Evolutionary conservation across 2,888 invertebrate genomes (phyloP).

Genomic region (Galerucella nymphaeae): DNA sequence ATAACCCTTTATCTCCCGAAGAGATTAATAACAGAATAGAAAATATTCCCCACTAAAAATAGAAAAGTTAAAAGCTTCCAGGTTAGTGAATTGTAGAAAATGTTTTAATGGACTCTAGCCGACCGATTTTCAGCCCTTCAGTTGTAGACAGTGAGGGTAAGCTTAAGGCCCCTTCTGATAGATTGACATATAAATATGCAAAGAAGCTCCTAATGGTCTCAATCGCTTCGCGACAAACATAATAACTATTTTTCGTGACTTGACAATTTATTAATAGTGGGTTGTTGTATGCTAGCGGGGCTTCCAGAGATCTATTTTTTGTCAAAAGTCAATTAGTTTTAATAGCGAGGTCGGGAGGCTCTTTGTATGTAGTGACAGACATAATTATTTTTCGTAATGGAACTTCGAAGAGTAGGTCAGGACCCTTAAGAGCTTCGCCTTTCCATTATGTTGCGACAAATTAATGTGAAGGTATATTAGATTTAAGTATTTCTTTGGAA

Average conservation of each 20-base stretch:
- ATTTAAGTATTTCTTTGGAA: conserved; percentile 29
- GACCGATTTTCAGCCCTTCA: conserved; percentile 60
- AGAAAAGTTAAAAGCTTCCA: conserved; percentile 57
- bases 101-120: conserved; percentile 57
- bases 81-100: conserved; percentile 58
- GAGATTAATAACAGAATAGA: conserved; percentile 26
- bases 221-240: conserved; percentile 46
- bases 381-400: conserved; percentile 42
- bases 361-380: conserved; percentile 40
- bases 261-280: conserved; percentile 46
- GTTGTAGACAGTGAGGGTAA: conserved; percentile 51
- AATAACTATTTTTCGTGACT: conserved; percentile 48
- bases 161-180: conserved; percentile 55
- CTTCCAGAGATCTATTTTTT: conserved; percentile 41
- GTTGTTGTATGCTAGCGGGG: conserved; percentile 38
- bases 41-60: conserved; percentile 47
- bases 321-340: conserved; percentile 41
- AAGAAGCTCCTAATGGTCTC: conserved; percentile 53
- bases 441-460: conserved; percentile 31
- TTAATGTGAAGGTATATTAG: conserved; percentile 23
- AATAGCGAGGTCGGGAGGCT: conserved; percentile 36
- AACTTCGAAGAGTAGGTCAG: conserved; percentile 35
- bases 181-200: conserved; percentile 60
- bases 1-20: conserved; percentile 21
- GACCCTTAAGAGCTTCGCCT: conserved; percentile 27